A percentile compares a stretch with the other conserved stretches of the same genome.
Evolutionary conservation across 2,888 invertebrate species (phyloP).

Genomic region (Chloroclystis v-ata): DNA sequence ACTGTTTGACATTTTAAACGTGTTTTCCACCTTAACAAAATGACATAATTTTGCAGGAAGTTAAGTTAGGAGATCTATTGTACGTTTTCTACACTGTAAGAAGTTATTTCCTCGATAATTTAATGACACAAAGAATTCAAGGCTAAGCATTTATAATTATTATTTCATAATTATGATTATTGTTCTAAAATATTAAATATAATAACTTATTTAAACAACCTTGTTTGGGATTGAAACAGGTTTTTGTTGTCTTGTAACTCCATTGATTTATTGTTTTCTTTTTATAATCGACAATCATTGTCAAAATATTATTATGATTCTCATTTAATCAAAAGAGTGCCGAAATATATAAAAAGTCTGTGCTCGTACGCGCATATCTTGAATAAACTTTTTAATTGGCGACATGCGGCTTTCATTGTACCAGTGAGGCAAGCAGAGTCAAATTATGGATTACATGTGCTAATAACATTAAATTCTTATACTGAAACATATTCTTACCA

Average conservation of each 20-base stretch:
- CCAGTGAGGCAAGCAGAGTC: background rate
- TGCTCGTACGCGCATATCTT: too few relatives aligned
- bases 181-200: conserved; percentile 7
- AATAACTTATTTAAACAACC: conserved; percentile 15
- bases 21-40: conserved; percentile 24
- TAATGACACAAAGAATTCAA: conserved; percentile 24
- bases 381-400: conserved; percentile 3
- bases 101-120: conserved; percentile 27
- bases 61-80: conserved; percentile 17
- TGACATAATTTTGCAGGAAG: conserved; percentile 33
- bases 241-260: conserved; percentile 9
- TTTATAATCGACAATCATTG: background rate
- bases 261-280: conserved; percentile 14
- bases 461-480: conserved; percentile 5
- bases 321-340: background rate
- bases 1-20: conserved; percentile 28
- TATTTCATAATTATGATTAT: conserved; percentile 20
- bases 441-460: conserved; percentile 7
- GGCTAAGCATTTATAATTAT: conserved; percentile 21
- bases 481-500: conserved; percentile 30
- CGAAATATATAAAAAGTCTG: background rate
- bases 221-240: conserved; percentile 16
- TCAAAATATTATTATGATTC: conserved; percentile 1
- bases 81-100: conserved; percentile 22
- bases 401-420: background rate